Base-by-base conservation (phyloP, 2,797 vertebrate genomes). In the Trematomus bernacchii region DNA sequence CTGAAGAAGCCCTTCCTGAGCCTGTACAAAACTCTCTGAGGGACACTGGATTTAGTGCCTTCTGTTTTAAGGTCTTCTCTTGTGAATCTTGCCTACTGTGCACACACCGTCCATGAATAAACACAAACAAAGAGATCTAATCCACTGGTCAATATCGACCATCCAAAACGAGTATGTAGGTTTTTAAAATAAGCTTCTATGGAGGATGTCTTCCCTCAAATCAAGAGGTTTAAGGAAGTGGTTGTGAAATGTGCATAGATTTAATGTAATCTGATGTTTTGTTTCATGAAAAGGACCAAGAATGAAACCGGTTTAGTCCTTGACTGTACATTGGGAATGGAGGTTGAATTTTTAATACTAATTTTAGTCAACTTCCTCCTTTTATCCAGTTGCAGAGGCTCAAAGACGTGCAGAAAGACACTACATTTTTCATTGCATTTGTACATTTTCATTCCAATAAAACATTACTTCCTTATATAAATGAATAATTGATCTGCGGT, bases 381-480 rank as follows among this genome's bases (percentile, higher is more conserved):
- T 63, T 66, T 59, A 37, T 76, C 59, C 46, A 60, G 60, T 94
- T 91, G 94, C 92, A 91, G 93, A 94, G 92, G 90, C 92, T 95
- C 88, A 79, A 90, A 96, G 94, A 94, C 91, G 91, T 92, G 90
- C 85, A 83, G 90, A 94, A 90, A 93, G 91, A 92, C 90, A 94
- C 86, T 94, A 89, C 93, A 96, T 96, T 94, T 96, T 97, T 97
- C 93, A 96, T 90, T 95, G 93, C 92, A 93, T 97, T 97, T 96
- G 94, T 93, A 93, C 95, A 96, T 97, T 96, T 96, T 95, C 93
- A 92, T 90, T 92, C 93, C 95, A 96, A 96, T 97, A 96, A 97
- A 97, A 95, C 94, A 96, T 91, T 91, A 93, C 93, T 95, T 94
- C 94, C 92, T 96, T 96, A 97, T 95, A 96, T 96, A 94, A 96